Percentiles rank a stretch among this genome's conserved stretches.
phyloP scores from a whole-genome alignment of 1,140 invertebrate genomes.

The Psilanteris sp. region DNA sequence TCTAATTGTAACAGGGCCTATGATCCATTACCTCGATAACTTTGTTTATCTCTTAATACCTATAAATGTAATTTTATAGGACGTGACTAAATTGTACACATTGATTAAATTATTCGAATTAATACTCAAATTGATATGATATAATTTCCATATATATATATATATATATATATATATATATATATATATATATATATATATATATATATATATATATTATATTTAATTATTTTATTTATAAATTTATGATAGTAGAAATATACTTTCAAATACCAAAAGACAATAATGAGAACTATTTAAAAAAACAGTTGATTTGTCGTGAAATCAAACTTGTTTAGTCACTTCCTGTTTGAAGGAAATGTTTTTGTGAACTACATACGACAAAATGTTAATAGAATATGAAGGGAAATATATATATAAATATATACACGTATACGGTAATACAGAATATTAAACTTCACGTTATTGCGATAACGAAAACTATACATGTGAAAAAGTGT shows the following conservation, averaged over 20 bases:
- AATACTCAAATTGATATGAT: slow-evolving; percentile 28
- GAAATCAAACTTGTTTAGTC: slow-evolving; percentile 22
- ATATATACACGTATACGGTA: slow-evolving; percentile 55
- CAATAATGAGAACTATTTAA: slow-evolving; percentile 45
- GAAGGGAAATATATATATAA: slow-evolving; percentile 49
- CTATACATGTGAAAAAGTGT: too few species aligned
- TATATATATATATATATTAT: not conserved
- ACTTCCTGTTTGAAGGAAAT: slow-evolving; percentile 27
- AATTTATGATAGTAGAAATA: slow-evolving; percentile 1
- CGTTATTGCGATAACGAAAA: not conserved
- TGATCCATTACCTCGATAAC: slow-evolving; percentile 47
- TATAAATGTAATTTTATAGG: slow-evolving; percentile 34
- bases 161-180: not conserved
- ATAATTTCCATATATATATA: slow-evolving; percentile 7
- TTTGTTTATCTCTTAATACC: slow-evolving; percentile 45
- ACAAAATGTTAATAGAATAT: slow-evolving; percentile 22
- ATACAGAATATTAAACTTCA: too few species aligned
- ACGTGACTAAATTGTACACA: slow-evolving; percentile 37
- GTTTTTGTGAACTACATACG: slow-evolving; percentile 30
- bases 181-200: not conserved
- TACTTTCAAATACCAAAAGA: slow-evolving; percentile 15
- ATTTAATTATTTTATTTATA: slow-evolving; percentile 17
- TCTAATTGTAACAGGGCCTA: slow-evolving; percentile 42
- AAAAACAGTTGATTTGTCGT: slow-evolving; percentile 17
- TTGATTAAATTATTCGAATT: not conserved